Conservation (phyloP, 2,888 invertebrate species). For the Invenusta paracnida region DNA sequence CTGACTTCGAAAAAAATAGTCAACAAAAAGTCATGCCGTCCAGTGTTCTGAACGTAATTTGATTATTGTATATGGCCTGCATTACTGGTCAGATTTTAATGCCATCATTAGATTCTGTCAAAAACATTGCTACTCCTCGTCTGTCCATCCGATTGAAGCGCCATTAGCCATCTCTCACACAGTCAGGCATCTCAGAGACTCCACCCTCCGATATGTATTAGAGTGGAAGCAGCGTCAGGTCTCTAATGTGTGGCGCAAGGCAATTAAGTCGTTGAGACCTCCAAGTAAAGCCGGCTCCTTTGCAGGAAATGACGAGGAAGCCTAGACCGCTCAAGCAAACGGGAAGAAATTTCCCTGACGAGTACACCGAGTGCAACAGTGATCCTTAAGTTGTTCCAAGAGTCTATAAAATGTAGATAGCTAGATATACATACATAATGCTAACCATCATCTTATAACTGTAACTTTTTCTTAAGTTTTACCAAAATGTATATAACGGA, state of each 20-base stretch:
- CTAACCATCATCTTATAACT: too few species aligned
- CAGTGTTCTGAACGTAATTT: background rate
- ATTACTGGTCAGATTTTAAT: background rate
- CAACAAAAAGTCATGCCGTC: background rate
- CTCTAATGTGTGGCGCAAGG: background rate
- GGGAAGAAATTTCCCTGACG: background rate
- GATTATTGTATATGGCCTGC: slow-evolving; percentile 29
- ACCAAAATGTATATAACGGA: too few species aligned
- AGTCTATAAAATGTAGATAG: too few species aligned
- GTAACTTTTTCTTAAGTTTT: too few species aligned
- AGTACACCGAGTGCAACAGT: background rate
- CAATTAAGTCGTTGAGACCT: background rate
- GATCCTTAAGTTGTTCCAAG: too few species aligned
- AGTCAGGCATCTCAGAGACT: too few species aligned
- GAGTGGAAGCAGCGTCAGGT: background rate
- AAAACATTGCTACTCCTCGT: background rate
- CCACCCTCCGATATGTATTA: too few species aligned
- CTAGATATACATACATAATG: too few species aligned
- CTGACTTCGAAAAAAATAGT: background rate
- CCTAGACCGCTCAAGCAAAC: background rate
- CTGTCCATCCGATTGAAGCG: too few species aligned
- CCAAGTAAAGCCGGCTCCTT: background rate
- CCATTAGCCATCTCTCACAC: too few species aligned
- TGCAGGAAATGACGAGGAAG: slow-evolving; percentile 22
- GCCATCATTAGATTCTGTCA: slow-evolving; percentile 9